phyloP scores from a whole-genome alignment of 2,797 vertebrate genomes.

The Sparidentex hasta region DNA sequence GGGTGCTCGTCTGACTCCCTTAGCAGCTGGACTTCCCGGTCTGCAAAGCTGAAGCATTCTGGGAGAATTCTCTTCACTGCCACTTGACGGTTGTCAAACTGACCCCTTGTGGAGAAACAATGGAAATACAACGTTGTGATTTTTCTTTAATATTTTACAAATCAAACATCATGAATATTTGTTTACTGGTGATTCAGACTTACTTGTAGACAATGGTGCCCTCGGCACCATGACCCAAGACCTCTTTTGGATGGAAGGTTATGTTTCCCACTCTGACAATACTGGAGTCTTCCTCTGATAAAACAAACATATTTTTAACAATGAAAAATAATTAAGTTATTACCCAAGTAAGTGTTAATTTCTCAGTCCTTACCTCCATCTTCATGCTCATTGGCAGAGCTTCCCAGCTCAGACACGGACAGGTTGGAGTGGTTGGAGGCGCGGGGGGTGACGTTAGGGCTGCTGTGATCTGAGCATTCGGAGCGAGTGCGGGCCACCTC shows the following conservation, averaged over 20 bases:
- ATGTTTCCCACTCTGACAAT: conserved; percentile 94
- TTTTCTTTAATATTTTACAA: neutral
- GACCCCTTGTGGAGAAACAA: conserved; percentile 86
- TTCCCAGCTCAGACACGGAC: conserved; percentile 88
- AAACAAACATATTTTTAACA: neutral
- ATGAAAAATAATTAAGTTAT: neutral
- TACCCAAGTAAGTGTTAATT: neutral
- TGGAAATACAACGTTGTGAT: neutral
- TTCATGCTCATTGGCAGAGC: conserved; percentile 90
- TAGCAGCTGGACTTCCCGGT: conserved; percentile 95
- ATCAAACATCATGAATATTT: neutral
- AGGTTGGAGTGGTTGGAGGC: conserved; percentile 93
- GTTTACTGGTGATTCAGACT: conserved; percentile 34
- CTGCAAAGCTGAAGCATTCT: conserved; percentile 98
- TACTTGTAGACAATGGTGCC: conserved; percentile 98
- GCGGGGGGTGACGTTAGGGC: conserved; percentile 90
- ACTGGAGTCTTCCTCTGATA: conserved; percentile 88
- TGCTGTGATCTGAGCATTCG: conserved; percentile 94
- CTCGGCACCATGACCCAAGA: conserved; percentile 96
- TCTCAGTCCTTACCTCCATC: conserved; percentile 84
- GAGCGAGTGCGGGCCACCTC: conserved; percentile 83
- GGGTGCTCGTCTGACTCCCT: conserved; percentile 97
- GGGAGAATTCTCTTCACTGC: conserved; percentile 98
- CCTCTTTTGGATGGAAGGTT: conserved; percentile 92
- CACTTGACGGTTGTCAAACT: conserved; percentile 94